phyloP scores from a whole-genome alignment of 2,113 vertebrate genomes.

The Cynocephalus volans region DNA sequence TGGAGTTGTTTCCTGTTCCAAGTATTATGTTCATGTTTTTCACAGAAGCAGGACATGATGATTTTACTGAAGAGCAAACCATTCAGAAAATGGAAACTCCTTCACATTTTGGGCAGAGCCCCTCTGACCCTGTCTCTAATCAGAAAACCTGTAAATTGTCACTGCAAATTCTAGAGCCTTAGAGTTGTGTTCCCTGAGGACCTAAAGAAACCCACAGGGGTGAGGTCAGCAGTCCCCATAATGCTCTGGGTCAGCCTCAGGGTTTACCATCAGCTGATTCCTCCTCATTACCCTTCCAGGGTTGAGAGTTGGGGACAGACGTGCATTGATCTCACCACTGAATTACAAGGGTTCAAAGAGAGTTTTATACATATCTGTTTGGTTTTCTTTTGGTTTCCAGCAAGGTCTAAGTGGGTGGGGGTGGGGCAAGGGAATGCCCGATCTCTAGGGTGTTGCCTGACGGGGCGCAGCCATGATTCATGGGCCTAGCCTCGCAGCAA shows the following conservation, averaged over 20 bases:
- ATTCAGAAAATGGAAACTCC: background rate
- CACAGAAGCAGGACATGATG: background rate
- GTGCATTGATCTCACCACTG: background rate
- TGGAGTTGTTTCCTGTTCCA: background rate
- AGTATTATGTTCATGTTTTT: background rate
- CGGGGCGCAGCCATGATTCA: slow-evolving; percentile 26
- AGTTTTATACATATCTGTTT: slow-evolving; percentile 77
- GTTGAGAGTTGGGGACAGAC: slow-evolving; percentile 34
- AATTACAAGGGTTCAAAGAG: slow-evolving; percentile 69
- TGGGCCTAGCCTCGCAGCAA: background rate
- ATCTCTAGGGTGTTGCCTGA: background rate
- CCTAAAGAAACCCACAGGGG: background rate
- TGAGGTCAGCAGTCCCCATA: background rate
- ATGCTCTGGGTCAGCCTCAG: background rate
- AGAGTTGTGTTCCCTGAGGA: background rate
- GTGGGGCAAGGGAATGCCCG: background rate
- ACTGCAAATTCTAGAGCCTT: background rate
- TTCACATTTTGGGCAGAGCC: slow-evolving; percentile 3
- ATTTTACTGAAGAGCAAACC: slow-evolving; percentile 12
- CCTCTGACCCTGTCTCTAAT: background rate
- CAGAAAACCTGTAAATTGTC: background rate
- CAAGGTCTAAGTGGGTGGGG: slow-evolving; percentile 69
- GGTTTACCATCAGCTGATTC: background rate
- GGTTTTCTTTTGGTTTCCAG: slow-evolving; percentile 81
- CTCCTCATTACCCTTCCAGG: background rate